Conservation (phyloP, 2,888 invertebrate genomes). For the Drosophila mimica region DNA sequence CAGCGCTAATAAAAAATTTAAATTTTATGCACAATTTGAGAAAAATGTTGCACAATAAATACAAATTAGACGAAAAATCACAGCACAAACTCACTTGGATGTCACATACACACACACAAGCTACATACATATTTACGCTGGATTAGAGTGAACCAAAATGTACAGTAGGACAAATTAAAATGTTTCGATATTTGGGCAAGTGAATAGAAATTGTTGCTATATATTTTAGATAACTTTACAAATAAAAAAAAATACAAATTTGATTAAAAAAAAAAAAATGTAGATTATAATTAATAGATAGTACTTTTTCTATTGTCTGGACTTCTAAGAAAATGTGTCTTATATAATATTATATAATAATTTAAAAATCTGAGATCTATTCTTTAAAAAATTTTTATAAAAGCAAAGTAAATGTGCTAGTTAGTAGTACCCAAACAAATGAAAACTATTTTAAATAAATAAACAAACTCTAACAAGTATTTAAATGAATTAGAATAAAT, state of each 20-base stretch:
- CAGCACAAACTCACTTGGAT: slow-evolving; percentile 16
- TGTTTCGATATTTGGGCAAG: background rate
- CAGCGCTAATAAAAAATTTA: slow-evolving; percentile 69
- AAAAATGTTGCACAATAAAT: slow-evolving; percentile 70
- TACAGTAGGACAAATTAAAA: background rate
- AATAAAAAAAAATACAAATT: background rate
- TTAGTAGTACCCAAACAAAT: background rate
- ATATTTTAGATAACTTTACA: background rate
- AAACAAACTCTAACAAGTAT: too few relatives aligned
- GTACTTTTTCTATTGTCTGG: too few relatives aligned
- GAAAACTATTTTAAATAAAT: too few relatives aligned
- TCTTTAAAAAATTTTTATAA: too few relatives aligned
- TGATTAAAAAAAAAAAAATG: background rate
- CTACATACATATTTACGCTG: background rate
- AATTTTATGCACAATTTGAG: slow-evolving; percentile 75
- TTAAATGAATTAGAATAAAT: background rate
- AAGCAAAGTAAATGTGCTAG: background rate
- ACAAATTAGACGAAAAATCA: slow-evolving; percentile 74
- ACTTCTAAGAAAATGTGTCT: background rate
- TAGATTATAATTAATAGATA: background rate
- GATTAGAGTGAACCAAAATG: slow-evolving; percentile 45
- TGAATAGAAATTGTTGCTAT: background rate
- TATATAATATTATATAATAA: too few relatives aligned
- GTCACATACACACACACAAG: background rate
- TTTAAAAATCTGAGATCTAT: background rate